Percentiles rank a stretch among this genome's conserved stretches.
Evolutionary conservation across 1,140 invertebrate species (phyloP).

Genomic region (Pristionchus pacificus): DNA sequence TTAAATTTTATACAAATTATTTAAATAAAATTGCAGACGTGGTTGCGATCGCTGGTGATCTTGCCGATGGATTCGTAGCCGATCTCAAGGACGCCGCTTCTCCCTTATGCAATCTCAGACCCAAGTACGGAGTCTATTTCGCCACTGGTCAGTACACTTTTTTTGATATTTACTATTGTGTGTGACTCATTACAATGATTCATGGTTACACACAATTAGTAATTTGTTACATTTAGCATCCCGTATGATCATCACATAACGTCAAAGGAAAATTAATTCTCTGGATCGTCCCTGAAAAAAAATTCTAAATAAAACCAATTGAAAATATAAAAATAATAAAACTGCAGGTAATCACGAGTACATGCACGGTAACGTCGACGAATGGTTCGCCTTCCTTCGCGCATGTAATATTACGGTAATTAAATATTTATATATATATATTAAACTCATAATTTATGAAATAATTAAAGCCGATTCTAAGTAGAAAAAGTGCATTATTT

Average conservation of each 20-base stretch:
- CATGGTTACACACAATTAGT: too few species aligned
- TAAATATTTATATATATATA: background rate
- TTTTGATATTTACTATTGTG: too few species aligned
- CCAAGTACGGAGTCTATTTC: conserved; percentile 31
- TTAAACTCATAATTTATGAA: background rate
- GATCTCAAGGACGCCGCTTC: conserved; percentile 25
- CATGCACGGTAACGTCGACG: conserved; percentile 33
- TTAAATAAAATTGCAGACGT: conserved; percentile 23
- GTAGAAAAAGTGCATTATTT: too few species aligned
- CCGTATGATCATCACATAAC: too few species aligned
- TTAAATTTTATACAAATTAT: too few species aligned
- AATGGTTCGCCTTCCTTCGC: conserved; percentile 29
- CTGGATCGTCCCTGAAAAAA: too few species aligned
- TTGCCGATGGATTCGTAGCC: conserved; percentile 32
- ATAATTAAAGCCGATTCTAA: too few species aligned
- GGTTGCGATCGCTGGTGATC: conserved; percentile 33
- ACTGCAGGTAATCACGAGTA: conserved; percentile 37
- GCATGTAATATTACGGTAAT: conserved; percentile 27
- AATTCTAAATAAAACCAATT: too few species aligned
- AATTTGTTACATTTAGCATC: conserved; percentile 4
- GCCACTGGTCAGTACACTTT: conserved; percentile 22
- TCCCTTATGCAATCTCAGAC: conserved; percentile 25
- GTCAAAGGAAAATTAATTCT: too few species aligned
- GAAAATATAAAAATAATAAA: too few species aligned
- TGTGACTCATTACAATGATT: too few species aligned